Base-by-base conservation (phyloP, 37 sponge, comb jelly and placozoan species). In the Cliona cf. orientalis region DNA sequence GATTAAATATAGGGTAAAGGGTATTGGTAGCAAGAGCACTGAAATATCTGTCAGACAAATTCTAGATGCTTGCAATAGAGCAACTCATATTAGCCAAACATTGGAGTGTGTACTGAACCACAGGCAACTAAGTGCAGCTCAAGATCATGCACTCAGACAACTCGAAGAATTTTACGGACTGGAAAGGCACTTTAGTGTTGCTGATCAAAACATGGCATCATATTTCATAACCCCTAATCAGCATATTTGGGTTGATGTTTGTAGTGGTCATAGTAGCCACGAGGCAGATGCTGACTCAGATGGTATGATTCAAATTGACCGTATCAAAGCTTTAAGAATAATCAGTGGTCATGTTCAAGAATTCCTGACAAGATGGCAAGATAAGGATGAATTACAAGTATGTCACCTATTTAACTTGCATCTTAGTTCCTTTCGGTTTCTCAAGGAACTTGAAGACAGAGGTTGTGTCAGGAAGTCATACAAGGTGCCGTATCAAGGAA, bases 231-330 rank as follows among this genome's bases (percentile, higher is more conserved):
- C 14, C 9, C 14, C 14, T 19, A 49, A 49, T 19, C 53, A 9
- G 14, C 9, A 9, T 19, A 9, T 49, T 49, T 9, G 9, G 53
- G 53, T 19, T 49, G 14, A 49, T 19, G 53, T 49, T 49, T 49
- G 19, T 5, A 21, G 67, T 6, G 25, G 25, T 6, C 5, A 11
- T 19, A 49, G 55, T 49, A 49, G 14, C 11, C 11, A 19, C 14
- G 37, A 19, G 3, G 40, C 34, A 67, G 11, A 3, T 22, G 6
- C 4, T 56, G 69, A 80, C 40, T 21, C 32, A 19, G 42, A 80
- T 34, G 81, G 81, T 42, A 70, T 80, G 71, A 11, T 80, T 7
- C 31, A 22, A 7, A 37, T 80, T 14, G 58, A 80, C 14, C 3
- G 3, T 28, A n/a, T 29, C 11, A 5, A 29, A 22, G 46, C 42